Evolutionary conservation across 2,888 invertebrate species (phyloP), one percentile per base, ranked within the genome.

Genomic region (Neoitamus cyanurus): DNA sequence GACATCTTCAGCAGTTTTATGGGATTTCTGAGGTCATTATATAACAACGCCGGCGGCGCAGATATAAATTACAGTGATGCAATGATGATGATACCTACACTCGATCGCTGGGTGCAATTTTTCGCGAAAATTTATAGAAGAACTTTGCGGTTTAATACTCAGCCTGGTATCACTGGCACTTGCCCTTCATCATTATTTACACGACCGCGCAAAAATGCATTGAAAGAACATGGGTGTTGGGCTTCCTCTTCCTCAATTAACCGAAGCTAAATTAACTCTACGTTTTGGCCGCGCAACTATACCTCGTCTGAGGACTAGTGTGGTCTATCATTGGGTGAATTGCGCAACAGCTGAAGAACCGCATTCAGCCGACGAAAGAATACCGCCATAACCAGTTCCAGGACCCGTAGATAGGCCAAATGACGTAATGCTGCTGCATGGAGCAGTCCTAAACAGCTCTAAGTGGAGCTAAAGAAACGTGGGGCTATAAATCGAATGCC

Each of bases 21-120:
- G 73, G 2, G 58, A 58, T 58, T 20, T 25, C 58, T 58, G 58
- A 15, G 34, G n/a, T 73, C 31, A 31, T 73, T 73, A 73, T 73
- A 73, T 73, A 73, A 73, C 73, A 5, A 3, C 36, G 31, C n/a
- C 36, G 31, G 36, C 73, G 36, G 36, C 20, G 70, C 31, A 15
- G 37, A 73, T 31, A 73, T 73, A 73, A 73, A 73, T 73, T 73
- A 72, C n/a, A 73, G 34, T 73, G 73, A 73, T 73, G 73, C 73
- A 73, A 73, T 15, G 13, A 73, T 20, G 73, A 73, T 58, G 48
- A 58, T 58, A 58, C 58, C 58, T 20, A 9, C 15, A 11, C n/a
- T 70, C 30, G 2, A 30, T 31, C 4, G 70, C 13, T 31, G 15
- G 36, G 37, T 73, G 73, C 73, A 73, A 73, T 73, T 73, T 73